A percentile compares a stretch with the other conserved stretches of the same genome.
These are phyloP conservation scores for Melikaiella ostensackeni DNA, from an alignment of 2,888 invertebrate genomes.

Conservation along the genomic window DNA sequence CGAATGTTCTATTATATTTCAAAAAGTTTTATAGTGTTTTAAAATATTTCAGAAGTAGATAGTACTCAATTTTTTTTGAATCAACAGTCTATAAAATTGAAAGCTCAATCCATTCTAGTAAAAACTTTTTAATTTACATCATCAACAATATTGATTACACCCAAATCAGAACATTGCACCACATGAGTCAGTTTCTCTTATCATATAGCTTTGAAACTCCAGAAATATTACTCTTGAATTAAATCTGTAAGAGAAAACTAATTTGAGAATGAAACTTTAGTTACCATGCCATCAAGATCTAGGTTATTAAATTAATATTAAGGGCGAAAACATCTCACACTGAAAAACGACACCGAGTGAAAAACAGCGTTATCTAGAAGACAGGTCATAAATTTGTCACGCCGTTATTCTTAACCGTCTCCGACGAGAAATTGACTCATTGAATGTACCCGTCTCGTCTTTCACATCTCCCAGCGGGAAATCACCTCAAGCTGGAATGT, in stretches of 20 bases:
- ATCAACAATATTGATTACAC: not conserved
- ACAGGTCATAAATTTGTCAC: conserved; percentile 6
- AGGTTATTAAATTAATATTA: conserved; percentile 13
- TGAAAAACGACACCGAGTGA: not conserved
- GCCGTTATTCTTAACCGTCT: conserved; percentile 27
- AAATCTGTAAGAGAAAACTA: not conserved
- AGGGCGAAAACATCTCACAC: not conserved
- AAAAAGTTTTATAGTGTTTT: too few species aligned
- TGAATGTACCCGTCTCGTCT: conserved; percentile 8
- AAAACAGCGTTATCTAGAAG: conserved; percentile 1
- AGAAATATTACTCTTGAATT: not conserved
- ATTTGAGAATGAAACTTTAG: not conserved
- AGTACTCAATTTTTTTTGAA: too few species aligned
- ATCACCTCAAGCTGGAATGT: conserved; percentile 41
- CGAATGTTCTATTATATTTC: too few species aligned
- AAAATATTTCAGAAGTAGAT: too few species aligned
- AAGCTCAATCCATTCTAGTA: too few species aligned
- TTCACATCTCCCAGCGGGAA: conserved; percentile 42
- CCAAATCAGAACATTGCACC: not conserved
- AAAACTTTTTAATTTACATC: too few species aligned
- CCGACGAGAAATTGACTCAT: conserved; percentile 29
- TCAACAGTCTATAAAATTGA: too few species aligned
- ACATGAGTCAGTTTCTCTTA: not conserved
- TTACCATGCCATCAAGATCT: not conserved
- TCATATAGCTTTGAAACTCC: not conserved